Evolutionary conservation across 2,797 vertebrate species (phyloP), one percentile per base, ranked within the genome.

Genomic region (Tragelaphus eurycerus): DNA sequence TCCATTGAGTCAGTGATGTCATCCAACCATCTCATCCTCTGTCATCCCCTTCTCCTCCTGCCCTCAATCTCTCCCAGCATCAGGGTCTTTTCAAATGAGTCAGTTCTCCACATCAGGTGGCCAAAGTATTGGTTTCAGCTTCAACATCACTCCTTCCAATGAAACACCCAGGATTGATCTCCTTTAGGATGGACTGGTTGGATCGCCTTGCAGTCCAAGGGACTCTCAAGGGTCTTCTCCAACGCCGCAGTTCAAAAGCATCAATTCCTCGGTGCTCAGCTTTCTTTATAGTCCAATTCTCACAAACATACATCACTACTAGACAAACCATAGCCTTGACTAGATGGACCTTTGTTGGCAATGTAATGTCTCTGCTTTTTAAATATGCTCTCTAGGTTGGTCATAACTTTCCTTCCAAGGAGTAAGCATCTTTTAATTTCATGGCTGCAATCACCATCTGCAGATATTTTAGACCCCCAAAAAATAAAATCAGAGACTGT

Each of bases 251-350:
- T 34, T 67, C 64, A 67, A 67, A 34, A 64, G 31, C 17, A 21
- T 34, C n/a, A 34, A 67, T 34, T 67, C 17, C 19, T 67, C 1
- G 0, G n/a, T 0, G 2, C n/a, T 67, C 64, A 67, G n/a, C 8
- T 11, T 67, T 67, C 64, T 34, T 67, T 5, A 34, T 5, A 34
- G n/a, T 67, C 16, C n/a, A 34, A 67, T 9, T 34, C n/a, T 67
- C n/a, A 67, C 17, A 67, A 34, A 9, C 64, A 67, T 34, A 67
- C 64, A 21, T 34, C n/a, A 67, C 64, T 10, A 67, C n/a, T 10
- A n/a, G n/a, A 67, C 2, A 67, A 34, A 67, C 64, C 64, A 67
- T 19, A 34, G 62, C 8, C 8, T 34, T 67, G 64, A 67, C n/a
- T 67, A 34, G 64, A 67, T 1, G 2, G 8, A n/a, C 9, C n/a